These are phyloP conservation scores for Cotesia congregata DNA, from an alignment of 2,888 invertebrate species.

Conservation along the genomic window DNA sequence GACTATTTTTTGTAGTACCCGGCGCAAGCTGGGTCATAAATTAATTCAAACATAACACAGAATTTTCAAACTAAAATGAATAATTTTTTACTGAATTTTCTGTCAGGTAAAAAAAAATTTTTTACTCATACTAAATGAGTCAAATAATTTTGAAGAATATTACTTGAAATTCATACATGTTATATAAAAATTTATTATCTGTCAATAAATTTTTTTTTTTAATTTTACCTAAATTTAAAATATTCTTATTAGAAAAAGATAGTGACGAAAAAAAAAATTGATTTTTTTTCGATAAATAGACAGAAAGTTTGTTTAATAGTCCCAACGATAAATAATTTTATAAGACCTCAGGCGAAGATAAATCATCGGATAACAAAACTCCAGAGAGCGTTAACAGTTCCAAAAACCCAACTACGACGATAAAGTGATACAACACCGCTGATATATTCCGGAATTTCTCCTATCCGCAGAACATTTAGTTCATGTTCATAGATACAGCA, in stretches of 20 bases:
- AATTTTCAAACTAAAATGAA: background rate
- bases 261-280: background rate
- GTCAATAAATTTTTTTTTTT: no score
- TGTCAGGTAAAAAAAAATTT: no score
- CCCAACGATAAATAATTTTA: background rate
- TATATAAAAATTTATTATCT: no score
- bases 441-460: background rate
- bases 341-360: background rate
- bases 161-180: no score
- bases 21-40: slow-evolving; percentile 37
- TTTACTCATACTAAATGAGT: no score
- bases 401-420: background rate
- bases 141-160: no score
- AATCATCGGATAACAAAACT: background rate
- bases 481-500: background rate
- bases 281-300: background rate
- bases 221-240: no score
- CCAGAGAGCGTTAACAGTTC: background rate
- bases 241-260: no score
- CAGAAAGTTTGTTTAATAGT: background rate
- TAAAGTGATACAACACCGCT: background rate
- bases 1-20: slow-evolving; percentile 38
- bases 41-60: slow-evolving; percentile 8
- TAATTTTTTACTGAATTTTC: no score
- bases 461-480: background rate